Evolutionary conservation across 2,797 vertebrate genomes (phyloP), one percentile per base, ranked within the genome.

Genomic region (Ceryle rudis): DNA sequence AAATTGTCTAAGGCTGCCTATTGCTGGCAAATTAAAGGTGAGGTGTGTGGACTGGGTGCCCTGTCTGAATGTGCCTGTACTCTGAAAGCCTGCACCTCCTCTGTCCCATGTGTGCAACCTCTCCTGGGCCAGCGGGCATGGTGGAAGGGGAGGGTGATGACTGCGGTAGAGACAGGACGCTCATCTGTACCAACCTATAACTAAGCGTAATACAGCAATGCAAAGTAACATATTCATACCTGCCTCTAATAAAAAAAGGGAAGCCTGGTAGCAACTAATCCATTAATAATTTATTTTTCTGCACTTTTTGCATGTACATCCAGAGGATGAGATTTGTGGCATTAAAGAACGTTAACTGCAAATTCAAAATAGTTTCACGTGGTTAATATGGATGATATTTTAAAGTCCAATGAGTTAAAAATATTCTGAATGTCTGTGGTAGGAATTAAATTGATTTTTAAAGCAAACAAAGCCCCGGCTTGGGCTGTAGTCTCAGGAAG

Each of bases 21-120:
- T 64, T 74, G 37, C 65, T 81, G 28, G 19, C 21, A 78, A 39
- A 52, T 49, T 25, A 33, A 44, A 74, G 71, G 47, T n/a, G 31
- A 72, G 14, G 84, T 78, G 25, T 62, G 41, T 71, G 81, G 64
- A 26, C 65, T 73, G 51, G 58, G 46, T 91, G 72, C 21, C 21
- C 26, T 75, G 39, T 64, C 55, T 82, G 84, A 47, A 26, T 10
- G 47, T 71, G 51, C 55, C 71, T 79, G 64, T n/a, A 28, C 55
- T 47, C 73, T 51, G 42, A 54, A 91, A 61, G 64, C 21, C 42
- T 72, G 21, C 0, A 1, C 16, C 21, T 46, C 10, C 22, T 82
- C 28, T 20, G 3, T 44, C n/a, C 35, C 17, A 9, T 0, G 0
- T 1, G 5, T 73, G n/a, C 35, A 22, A 5, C 26, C 29, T 60